A percentile compares a stretch with the other conserved stretches of the same genome.
phyloP scores from a whole-genome alignment of 2,797 vertebrate species.

The Hydrophis major region DNA sequence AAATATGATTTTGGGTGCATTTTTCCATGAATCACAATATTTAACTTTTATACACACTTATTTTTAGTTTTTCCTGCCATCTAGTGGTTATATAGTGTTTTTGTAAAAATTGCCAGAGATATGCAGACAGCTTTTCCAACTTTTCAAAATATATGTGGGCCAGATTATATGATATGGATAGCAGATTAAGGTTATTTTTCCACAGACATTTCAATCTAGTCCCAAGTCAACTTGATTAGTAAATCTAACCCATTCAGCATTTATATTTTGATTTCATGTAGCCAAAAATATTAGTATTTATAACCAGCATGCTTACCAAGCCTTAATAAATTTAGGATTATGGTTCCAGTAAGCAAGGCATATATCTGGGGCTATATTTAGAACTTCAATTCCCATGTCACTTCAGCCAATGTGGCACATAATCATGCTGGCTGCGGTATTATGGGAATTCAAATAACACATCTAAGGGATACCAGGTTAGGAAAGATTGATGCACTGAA shows the following conservation, averaged over 20 bases:
- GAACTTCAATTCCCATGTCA: not conserved
- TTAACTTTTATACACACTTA: not conserved
- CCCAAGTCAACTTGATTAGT: not conserved
- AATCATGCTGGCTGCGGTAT: not conserved
- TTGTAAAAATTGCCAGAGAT: not conserved
- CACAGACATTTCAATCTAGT: not conserved
- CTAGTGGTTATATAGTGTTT: conserved; percentile 56
- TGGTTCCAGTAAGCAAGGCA: not conserved
- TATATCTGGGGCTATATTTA: not conserved
- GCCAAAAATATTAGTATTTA: not conserved
- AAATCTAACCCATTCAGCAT: not conserved
- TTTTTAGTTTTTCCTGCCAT: conserved; percentile 56
- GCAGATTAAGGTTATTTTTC: not conserved
- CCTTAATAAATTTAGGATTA: not conserved
- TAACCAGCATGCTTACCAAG: not conserved
- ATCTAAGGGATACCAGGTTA: not conserved
- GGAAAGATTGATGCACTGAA: not conserved
- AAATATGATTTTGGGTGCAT: not conserved
- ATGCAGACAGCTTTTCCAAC: not conserved
- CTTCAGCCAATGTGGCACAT: not conserved
- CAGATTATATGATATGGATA: not conserved
- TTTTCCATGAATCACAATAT: not conserved
- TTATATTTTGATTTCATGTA: not conserved
- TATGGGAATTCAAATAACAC: not conserved
- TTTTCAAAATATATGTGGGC: not conserved